Evolutionary conservation across 2,888 invertebrate species (phyloP), one percentile per base, ranked within the genome.

Genomic region (Sesamia inferens): DNA sequence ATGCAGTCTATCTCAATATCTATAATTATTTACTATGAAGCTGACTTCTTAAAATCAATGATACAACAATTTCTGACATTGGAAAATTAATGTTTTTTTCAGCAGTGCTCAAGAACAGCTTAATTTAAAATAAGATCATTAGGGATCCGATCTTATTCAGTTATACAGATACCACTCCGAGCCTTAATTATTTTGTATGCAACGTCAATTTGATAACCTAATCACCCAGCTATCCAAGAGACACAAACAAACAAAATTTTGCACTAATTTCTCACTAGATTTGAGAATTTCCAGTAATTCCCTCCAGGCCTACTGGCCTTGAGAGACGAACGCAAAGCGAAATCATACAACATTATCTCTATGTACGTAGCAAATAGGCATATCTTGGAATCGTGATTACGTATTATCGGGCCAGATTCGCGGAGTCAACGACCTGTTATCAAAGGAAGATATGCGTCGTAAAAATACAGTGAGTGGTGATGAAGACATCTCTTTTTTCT

Each of bases 401-500:
- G 63, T 77, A 78, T 73, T 83, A 78, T 76, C 76, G 69, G 74
- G 39, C 74, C 78, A 82, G 84, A 86, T 89, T 88, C 81, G 85
- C 82, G 73, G 74, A 84, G 80, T 88, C 86, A 87, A 79, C 42
- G 89, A 66, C 81, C 88, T 71, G 51, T 86, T 90, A 90, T 90
- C 89, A 85, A 39, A 62, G 24, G 68, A 66, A 76, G 71, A 69
- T 64, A 74, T 63, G 61, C 47, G 66, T 68, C 31, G 59, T 68
- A 74, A 84, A 82, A 84, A 79, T 79, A 78, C 76, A 62, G 64
- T 68, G 58, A 74, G 66, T 79, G 79, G 57, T 69, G 65, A 68
- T 81, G 74, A 72, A 83, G 74, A 84, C 83, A 79, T 83, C 79
- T 76, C 71, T 71, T 82, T n/a, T 80, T 74, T 79, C 81, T 73